phyloP scores from a whole-genome alignment of 1,140 invertebrate genomes.

The Neotoxoptera formosana region DNA sequence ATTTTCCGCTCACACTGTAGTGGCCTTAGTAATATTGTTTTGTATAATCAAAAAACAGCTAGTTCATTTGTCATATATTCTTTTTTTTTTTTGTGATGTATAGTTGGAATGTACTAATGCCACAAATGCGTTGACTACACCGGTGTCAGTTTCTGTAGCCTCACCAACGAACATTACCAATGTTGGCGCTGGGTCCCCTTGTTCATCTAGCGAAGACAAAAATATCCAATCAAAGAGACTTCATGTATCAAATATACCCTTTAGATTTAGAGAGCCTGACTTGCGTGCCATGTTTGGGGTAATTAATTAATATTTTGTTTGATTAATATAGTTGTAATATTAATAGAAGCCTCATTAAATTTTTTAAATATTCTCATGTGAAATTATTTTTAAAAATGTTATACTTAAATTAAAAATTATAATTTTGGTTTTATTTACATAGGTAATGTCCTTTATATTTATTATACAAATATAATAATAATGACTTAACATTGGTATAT shows the following conservation, averaged over 20 bases:
- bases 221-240: conserved; percentile 83
- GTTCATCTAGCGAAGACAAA: conserved; percentile 61
- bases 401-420: neutral
- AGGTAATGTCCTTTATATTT: too few relatives aligned
- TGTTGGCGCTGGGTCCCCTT: conserved; percentile 61
- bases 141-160: conserved; percentile 59
- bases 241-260: conserved; percentile 98
- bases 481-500: neutral
- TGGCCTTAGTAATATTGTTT: conserved; percentile 60
- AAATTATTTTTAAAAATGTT: neutral
- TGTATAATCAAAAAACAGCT: conserved; percentile 60
- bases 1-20: conserved; percentile 41
- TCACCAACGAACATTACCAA: conserved; percentile 60
- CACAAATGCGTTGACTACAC: conserved; percentile 60
- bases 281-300: conserved; percentile 97
- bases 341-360: conserved; percentile 36
- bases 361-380: neutral
- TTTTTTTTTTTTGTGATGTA: conserved; percentile 59
- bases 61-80: conserved; percentile 61
- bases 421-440: neutral
- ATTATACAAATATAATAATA: too few relatives aligned
- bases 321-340: conserved; percentile 39
- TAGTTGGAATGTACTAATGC: conserved; percentile 60
- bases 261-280: conserved; percentile 97
- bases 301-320: conserved; percentile 66